phyloP scores from a whole-genome alignment of 2,113 vertebrate species.

The Melierax canorus region DNA sequence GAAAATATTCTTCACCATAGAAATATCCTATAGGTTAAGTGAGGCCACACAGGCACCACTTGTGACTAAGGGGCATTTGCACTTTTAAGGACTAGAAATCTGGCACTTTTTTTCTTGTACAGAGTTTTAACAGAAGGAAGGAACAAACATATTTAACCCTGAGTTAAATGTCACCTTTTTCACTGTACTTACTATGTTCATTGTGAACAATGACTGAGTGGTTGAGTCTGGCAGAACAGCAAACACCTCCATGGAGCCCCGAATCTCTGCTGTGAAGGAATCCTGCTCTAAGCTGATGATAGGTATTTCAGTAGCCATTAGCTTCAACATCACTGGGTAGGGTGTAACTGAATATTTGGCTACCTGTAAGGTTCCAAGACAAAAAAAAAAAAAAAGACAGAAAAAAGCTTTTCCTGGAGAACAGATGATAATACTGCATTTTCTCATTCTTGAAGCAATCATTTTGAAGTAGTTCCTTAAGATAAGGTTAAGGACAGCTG shows the following conservation, averaged over 20 bases:
- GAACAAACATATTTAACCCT: not conserved
- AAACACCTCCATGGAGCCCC: conserved; percentile 62
- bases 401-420: not conserved
- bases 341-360: conserved; percentile 55
- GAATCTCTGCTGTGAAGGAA: conserved; percentile 46
- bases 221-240: conserved; percentile 53
- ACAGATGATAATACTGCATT: not conserved
- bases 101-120: not conserved
- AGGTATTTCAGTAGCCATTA: conserved; percentile 58
- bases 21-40: not conserved
- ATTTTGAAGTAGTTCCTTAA: not conserved
- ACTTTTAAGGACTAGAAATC: not conserved
- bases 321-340: conserved; percentile 64
- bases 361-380: conserved; percentile 36
- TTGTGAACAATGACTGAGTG: conserved; percentile 50
- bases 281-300: conserved; percentile 36
- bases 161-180: not conserved
- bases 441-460: not conserved
- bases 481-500: not conserved
- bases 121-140: not conserved
- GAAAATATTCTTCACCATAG: not conserved
- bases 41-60: not conserved
- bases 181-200: conserved; percentile 64
- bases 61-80: not conserved
- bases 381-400: not conserved